These are phyloP conservation scores for Typhlichthys subterraneus DNA, from an alignment of 2,797 vertebrate species.

Conservation along the genomic window DNA sequence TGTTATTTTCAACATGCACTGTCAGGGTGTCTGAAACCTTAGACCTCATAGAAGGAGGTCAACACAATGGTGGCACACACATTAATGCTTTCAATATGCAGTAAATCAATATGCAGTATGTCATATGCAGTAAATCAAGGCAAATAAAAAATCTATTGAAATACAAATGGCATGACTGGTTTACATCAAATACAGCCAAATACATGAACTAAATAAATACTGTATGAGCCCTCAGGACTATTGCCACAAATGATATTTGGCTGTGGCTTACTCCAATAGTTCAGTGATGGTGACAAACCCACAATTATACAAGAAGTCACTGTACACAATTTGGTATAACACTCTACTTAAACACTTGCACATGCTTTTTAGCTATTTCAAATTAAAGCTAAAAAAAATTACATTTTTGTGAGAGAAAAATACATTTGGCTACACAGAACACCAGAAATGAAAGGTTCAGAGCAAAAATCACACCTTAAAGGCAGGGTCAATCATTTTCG, in stretches of 20 bases:
- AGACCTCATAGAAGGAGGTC: conserved; percentile 12
- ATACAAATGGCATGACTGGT: conserved; percentile 9
- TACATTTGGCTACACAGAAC: too few species aligned
- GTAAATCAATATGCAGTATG: conserved; percentile 15
- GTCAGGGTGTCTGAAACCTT: conserved; percentile 28
- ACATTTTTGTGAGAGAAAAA: too few species aligned
- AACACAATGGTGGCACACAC: conserved; percentile 11
- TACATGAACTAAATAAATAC: conserved; percentile 23
- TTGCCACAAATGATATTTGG: background rate
- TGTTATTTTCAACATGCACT: conserved; percentile 57
- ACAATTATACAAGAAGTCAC: too few species aligned
- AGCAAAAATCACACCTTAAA: too few species aligned
- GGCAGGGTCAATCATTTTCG: too few species aligned
- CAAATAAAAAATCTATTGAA: conserved; percentile 31
- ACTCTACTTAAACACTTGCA: too few species aligned
- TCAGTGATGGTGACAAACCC: too few species aligned
- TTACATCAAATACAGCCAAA: conserved; percentile 30
- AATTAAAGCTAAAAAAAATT: too few species aligned
- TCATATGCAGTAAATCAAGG: conserved; percentile 23
- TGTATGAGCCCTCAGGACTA: conserved; percentile 11
- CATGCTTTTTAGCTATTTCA: too few species aligned
- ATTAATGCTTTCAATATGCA: conserved; percentile 12
- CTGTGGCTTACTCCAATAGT: background rate
- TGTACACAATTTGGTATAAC: too few species aligned
- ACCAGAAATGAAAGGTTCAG: too few species aligned